A percentile compares a stretch with the other conserved stretches of the same genome.
phyloP scores from a whole-genome alignment of 2,797 vertebrate genomes.

The Octomys mimax region DNA sequence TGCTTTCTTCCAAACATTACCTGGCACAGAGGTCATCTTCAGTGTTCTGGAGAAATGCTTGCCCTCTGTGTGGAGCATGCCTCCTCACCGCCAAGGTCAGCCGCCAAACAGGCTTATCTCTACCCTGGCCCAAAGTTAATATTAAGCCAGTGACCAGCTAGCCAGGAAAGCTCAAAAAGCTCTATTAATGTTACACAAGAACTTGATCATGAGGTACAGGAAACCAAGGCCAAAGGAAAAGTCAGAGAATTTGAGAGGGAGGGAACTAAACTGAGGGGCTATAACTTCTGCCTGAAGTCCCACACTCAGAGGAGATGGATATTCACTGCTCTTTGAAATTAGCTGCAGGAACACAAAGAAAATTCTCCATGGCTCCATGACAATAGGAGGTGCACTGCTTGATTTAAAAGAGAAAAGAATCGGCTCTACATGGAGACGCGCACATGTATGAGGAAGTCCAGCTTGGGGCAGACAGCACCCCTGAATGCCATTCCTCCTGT shows the following conservation, averaged over 20 bases:
- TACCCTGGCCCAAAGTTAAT: conserved; percentile 71
- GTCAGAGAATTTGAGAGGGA: background rate
- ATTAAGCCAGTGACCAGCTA: conserved; percentile 72
- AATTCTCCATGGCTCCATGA: background rate
- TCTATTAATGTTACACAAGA: conserved; percentile 60
- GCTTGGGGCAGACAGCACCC: background rate
- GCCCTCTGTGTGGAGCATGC: conserved; percentile 46
- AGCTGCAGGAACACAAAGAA: conserved; percentile 25
- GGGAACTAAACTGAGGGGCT: background rate
- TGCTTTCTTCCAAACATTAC: conserved; percentile 39
- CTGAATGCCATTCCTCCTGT: background rate
- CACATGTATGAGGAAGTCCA: background rate
- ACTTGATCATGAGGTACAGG: background rate
- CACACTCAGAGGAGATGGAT: background rate
- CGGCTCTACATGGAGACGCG: background rate
- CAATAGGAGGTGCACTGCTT: background rate
- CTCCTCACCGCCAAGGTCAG: conserved; percentile 67
- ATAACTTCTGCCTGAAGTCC: background rate
- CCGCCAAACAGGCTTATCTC: conserved; percentile 76
- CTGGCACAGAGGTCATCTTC: background rate
- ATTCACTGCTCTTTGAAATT: background rate
- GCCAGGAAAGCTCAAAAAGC: conserved; percentile 66
- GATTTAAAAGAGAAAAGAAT: conserved; percentile 51
- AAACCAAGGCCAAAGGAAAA: conserved; percentile 2
- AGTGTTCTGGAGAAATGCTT: conserved; percentile 54